Evolutionary conservation across 2,797 vertebrate genomes (phyloP).

Genomic region (Leptatherina wallacei): DNA sequence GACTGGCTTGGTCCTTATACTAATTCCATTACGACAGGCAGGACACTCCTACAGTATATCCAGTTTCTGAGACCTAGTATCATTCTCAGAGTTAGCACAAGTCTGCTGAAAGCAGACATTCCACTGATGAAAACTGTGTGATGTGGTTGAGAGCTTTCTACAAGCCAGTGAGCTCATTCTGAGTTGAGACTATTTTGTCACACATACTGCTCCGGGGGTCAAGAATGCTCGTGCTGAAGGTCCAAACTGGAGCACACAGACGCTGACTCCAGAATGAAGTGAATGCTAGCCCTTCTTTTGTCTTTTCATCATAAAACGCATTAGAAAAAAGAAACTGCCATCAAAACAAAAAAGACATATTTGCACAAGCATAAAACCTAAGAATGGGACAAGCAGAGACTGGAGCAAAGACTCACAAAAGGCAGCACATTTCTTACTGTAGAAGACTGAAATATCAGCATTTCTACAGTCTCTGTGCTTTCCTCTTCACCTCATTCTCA

Average conservation of each 20-base stretch:
- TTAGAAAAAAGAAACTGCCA: background rate
- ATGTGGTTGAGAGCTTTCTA: background rate
- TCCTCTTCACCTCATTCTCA: background rate
- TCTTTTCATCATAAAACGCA: background rate
- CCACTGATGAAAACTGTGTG: background rate
- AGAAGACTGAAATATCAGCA: background rate
- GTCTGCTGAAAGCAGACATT: conserved; percentile 14
- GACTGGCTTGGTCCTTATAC: conserved; percentile 37
- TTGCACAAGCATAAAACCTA: conserved; percentile 2
- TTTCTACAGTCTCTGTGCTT: background rate
- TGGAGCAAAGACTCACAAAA: conserved; percentile 1
- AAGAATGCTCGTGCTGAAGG: background rate
- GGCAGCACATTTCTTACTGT: background rate
- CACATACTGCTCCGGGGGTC: background rate
- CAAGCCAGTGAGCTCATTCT: background rate
- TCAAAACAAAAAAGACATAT: conserved; percentile 2
- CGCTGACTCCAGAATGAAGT: background rate
- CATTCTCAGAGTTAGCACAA: conserved; percentile 3
- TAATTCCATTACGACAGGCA: conserved; percentile 40
- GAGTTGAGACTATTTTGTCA: background rate
- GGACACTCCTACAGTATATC: conserved; percentile 29
- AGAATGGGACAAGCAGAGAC: background rate
- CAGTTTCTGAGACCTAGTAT: conserved; percentile 39
- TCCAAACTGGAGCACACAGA: background rate
- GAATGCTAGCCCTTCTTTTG: background rate